Percentiles rank a stretch among this genome's conserved stretches.
Conservation (phyloP, 2,888 invertebrate genomes). For the Deilephila elpenor region DNA sequence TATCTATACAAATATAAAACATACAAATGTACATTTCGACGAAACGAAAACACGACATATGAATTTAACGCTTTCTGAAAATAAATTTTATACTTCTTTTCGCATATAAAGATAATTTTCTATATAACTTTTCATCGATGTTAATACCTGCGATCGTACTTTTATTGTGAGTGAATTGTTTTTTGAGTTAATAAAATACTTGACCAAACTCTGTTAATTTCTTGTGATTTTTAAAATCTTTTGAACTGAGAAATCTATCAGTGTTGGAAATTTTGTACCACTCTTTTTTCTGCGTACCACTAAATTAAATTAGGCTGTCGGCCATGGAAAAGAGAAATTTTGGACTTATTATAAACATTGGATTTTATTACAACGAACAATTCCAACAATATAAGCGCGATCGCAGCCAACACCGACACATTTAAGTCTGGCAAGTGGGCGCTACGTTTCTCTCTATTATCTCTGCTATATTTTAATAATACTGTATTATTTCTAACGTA, state of each 20-base stretch:
- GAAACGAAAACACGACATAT: constrained; percentile 43
- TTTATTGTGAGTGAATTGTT: neutral
- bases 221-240: neutral
- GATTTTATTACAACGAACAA: neutral
- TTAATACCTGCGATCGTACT: neutral
- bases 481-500: constrained; percentile 44
- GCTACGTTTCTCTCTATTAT: constrained; percentile 37
- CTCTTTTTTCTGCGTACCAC: too few species aligned
- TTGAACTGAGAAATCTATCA: too few species aligned
- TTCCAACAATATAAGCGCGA: neutral
- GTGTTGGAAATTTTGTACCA: too few species aligned
- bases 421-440: constrained; percentile 13
- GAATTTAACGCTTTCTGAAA: constrained; percentile 40
- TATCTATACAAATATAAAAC: constrained; percentile 52
- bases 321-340: too few species aligned
- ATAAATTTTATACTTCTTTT: constrained; percentile 35
- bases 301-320: too few species aligned
- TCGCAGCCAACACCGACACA: neutral
- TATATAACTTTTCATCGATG: neutral
- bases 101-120: constrained; percentile 6
- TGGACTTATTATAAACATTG: too few species aligned
- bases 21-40: constrained; percentile 58
- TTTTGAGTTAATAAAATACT: too few species aligned
- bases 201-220: neutral
- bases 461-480: constrained; percentile 48